Evolutionary conservation across 2,888 invertebrate species (phyloP), one percentile per base, ranked within the genome.

Genomic region (Apamea anceps): DNA sequence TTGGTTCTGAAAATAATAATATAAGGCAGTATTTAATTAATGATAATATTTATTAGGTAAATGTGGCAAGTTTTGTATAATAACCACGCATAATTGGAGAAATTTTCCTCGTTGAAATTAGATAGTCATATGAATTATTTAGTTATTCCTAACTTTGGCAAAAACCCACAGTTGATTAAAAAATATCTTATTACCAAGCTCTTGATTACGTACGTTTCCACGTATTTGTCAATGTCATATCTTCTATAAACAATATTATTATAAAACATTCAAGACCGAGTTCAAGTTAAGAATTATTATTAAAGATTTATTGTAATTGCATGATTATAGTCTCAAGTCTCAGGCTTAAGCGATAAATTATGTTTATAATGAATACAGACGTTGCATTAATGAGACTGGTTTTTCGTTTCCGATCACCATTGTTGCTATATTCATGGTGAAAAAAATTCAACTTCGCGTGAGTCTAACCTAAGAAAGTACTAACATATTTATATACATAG

Each of bases 401-500:
- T 75, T n/a, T 63, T 81, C 48, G 37, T 73, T 85, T 72, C 65
- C 72, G 48, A 77, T 80, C 76, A 8, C 72, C 68, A 85, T 87
- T 81, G 75, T 88, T 77, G 37, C 77, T 71, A 73, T 42, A 60
- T 71, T 77, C 48, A 13, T 37, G 67, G 25, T 60, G 37, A 68
- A 79, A 89, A 85, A 85, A 65, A 73, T 66, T 21, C 21, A 28
- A 74, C 73, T 77, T 79, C 48, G 77, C 80, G 78, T 78, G 80
- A 80, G 79, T 77, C 67, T 75, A 86, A 85, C 85, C 81, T 88
- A 82, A 54, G 51, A 28, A 68, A 63, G n/a, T 73, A 70, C 71
- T 74, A 85, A 88, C 82, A 87, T 87, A 85, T 88, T 88, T 88
- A 85, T 88, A 87, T 90, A 88, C 87, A 83, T 89, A 89, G 88